phyloP scores from a whole-genome alignment of 2,888 invertebrate genomes.

The Proisotoma minuta region DNA sequence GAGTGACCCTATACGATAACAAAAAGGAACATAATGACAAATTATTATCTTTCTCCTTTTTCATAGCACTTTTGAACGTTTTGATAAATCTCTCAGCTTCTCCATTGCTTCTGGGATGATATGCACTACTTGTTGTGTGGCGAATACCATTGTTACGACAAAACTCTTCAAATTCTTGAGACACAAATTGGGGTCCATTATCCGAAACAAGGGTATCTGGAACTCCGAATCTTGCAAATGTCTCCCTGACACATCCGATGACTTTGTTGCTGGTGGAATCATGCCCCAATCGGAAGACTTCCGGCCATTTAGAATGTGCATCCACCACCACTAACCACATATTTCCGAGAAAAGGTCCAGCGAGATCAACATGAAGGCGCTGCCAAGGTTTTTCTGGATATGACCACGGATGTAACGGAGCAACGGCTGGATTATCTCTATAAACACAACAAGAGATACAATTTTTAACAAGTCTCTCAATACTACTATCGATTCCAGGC shows the following conservation, averaged over 20 bases:
- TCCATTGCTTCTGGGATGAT: constrained; percentile 25
- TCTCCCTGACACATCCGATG: constrained; percentile 11
- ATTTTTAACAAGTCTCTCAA: constrained; percentile 5
- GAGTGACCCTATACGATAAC: constrained; percentile 7
- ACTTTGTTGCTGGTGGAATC: constrained; percentile 7
- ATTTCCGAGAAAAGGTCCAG: constrained; percentile 25
- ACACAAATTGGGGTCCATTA: constrained; percentile 22
- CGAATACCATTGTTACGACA: constrained; percentile 20
- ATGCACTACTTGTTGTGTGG: constrained; percentile 18
- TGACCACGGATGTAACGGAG: constrained; percentile 27
- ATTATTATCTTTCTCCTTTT: neutral
- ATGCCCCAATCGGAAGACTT: constrained; percentile 12
- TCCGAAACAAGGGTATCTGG: constrained; percentile 17
- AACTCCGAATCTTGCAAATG: constrained; percentile 16
- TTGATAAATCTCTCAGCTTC: constrained; percentile 23
- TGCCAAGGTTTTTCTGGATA: constrained; percentile 27
- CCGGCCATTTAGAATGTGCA: constrained; percentile 34
- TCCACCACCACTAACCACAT: constrained; percentile 30
- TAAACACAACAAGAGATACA: neutral
- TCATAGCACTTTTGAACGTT: constrained; percentile 11
- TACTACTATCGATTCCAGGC: constrained; percentile 27
- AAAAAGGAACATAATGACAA: constrained; percentile 5
- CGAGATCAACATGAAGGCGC: constrained; percentile 22
- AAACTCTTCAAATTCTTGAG: constrained; percentile 18
- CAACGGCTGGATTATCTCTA: constrained; percentile 7